Evolutionary conservation across 2,888 invertebrate genomes (phyloP), one percentile per base, ranked within the genome.

Genomic region (Dasypolia templi): DNA sequence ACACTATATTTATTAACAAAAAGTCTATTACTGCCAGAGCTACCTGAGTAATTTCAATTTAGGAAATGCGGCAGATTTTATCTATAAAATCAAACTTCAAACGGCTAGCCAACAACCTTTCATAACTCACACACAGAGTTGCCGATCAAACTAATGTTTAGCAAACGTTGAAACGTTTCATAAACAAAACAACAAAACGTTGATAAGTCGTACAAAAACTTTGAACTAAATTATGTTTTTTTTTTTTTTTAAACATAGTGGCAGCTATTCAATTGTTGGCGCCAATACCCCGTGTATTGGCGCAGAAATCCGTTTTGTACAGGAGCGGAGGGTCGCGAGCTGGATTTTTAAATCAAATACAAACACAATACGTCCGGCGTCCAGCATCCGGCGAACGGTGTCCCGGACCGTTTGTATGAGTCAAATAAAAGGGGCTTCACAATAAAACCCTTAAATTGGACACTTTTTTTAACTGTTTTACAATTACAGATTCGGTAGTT

Each of bases 271-370:
- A 12, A 59, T 72, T 46, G 39, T 64, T 53, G 58, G 39, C 26
- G 22, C 32, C 32, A 11, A 32, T 22, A 32, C 32, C 22, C 22
- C 11, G 32, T 22, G 7, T 22, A 42, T 32, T 29, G 42, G 26
- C 29, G 1, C 11, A 22, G 17, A 19, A 11, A 65, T 22, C 35
- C 46, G n/a, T 58, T 62, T 66, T 51, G 17, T 39, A 32, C 4
- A n/a, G 44, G 46, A 22, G 7, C 32, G 3, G 39, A 49, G 46
- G 32, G 51, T 51, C 6, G 29, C 51, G 59, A 26, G 51, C 44
- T 44, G 42, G 49, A 68, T 64, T 78, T 76, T 72, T 17, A 61
- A 77, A 75, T 72, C 49, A 62, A 81, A 84, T 26, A 64, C 66
- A 61, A 64, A 67, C 32, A 69, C 58, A 51, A 69, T 64, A 63